Evolutionary conservation across 2,113 vertebrate species (phyloP).

Genomic region (Oenanthe oenanthe): DNA sequence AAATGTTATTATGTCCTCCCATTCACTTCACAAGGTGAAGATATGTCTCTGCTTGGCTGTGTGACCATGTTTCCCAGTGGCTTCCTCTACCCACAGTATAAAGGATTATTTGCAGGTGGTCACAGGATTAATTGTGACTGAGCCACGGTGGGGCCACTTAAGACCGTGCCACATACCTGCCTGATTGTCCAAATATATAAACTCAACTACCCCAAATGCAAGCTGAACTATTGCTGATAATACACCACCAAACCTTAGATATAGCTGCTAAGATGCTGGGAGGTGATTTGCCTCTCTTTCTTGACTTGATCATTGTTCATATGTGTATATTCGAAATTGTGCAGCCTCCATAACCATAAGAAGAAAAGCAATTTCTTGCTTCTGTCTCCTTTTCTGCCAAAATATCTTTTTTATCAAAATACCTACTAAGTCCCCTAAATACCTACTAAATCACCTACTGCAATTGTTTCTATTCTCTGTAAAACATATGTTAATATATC

Average conservation of each 20-base stretch:
- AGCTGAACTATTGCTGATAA: background rate
- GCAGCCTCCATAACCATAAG: background rate
- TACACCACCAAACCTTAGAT: background rate
- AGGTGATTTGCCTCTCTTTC: background rate
- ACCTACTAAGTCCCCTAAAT: background rate
- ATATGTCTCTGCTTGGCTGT: background rate
- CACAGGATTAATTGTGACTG: background rate
- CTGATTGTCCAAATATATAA: background rate
- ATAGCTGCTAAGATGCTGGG: background rate
- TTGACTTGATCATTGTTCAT: background rate
- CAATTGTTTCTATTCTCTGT: background rate
- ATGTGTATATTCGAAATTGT: background rate
- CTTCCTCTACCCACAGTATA: background rate
- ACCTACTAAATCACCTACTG: background rate
- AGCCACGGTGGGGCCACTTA: background rate
- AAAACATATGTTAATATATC: background rate
- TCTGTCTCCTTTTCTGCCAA: background rate
- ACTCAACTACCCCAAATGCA: background rate
- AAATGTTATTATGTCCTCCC: background rate
- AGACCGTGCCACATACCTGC: background rate
- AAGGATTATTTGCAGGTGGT: background rate
- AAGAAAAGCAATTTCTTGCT: background rate
- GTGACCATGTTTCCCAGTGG: background rate
- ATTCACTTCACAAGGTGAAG: background rate
- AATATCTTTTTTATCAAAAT: background rate